These are phyloP conservation scores for Semnornis frantzii DNA, from an alignment of 2,113 vertebrate genomes.

Conservation along the genomic window DNA sequence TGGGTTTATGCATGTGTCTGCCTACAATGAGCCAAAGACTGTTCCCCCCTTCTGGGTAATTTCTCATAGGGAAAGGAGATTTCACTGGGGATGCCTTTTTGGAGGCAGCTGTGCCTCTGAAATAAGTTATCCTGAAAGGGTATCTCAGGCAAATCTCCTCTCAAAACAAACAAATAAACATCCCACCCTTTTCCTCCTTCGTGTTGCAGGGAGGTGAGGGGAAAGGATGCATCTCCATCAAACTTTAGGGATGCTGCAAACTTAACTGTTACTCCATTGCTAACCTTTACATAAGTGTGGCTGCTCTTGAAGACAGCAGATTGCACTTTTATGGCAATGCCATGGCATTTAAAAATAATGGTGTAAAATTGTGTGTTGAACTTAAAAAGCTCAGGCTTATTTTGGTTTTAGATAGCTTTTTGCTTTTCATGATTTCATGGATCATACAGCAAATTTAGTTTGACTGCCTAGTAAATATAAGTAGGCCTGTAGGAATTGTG, in stretches of 20 bases:
- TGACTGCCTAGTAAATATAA: slow-evolving; percentile 8
- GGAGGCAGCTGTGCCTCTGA: neutral
- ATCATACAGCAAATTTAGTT: slow-evolving; percentile 1
- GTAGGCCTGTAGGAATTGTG: neutral
- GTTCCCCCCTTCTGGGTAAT: neutral
- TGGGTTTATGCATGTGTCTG: neutral
- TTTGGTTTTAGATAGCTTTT: neutral
- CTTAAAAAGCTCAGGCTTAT: neutral
- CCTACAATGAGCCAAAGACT: neutral
- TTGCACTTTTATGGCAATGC: neutral
- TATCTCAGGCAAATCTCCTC: neutral
- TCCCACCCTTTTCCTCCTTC: neutral
- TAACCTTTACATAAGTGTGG: neutral
- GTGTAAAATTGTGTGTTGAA: neutral
- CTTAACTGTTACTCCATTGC: neutral
- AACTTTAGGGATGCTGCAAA: neutral
- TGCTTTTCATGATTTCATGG: slow-evolving; percentile 18
- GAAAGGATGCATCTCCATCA: neutral
- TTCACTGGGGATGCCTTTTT: neutral
- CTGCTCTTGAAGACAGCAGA: neutral
- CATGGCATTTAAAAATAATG: neutral
- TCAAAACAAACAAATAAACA: neutral
- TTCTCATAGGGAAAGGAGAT: neutral
- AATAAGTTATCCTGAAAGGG: neutral
- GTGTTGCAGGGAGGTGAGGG: neutral